Conservation (phyloP, 2,888 invertebrate genomes). For the Timema cristinae region DNA sequence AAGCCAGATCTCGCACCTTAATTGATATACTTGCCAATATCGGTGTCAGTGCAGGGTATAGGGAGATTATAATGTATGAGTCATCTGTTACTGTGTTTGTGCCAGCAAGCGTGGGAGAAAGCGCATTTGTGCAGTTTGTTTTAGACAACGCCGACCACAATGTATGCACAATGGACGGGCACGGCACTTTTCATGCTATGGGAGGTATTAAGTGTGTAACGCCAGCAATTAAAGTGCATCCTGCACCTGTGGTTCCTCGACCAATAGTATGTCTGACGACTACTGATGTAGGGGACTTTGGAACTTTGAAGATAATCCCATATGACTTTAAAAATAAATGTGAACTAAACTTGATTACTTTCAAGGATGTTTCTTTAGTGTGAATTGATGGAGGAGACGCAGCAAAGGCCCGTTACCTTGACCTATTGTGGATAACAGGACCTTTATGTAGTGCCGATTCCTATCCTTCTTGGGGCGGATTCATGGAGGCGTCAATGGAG, state of each 20-base stretch:
- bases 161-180: not conserved
- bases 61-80: not conserved
- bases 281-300: not conserved
- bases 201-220: slow-evolving; percentile 1
- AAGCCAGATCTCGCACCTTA: not conserved
- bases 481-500: not conserved
- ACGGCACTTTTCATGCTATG: not conserved
- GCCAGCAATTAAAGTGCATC: not conserved
- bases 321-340: not conserved
- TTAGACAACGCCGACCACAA: not conserved
- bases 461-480: not conserved
- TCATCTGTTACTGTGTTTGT: not conserved
- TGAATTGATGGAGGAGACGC: too few relatives aligned
- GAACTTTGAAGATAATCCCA: not conserved
- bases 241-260: not conserved
- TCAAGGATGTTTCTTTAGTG: not conserved
- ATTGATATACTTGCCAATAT: not conserved
- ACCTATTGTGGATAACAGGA: not conserved
- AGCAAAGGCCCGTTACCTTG: not conserved
- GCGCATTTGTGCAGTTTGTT: not conserved
- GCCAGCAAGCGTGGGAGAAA: not conserved
- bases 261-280: not conserved
- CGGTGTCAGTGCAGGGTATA: not conserved
- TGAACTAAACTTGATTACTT: not conserved
- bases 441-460: not conserved